phyloP scores from a whole-genome alignment of 2,797 vertebrate species.

The Lates japonicus region DNA sequence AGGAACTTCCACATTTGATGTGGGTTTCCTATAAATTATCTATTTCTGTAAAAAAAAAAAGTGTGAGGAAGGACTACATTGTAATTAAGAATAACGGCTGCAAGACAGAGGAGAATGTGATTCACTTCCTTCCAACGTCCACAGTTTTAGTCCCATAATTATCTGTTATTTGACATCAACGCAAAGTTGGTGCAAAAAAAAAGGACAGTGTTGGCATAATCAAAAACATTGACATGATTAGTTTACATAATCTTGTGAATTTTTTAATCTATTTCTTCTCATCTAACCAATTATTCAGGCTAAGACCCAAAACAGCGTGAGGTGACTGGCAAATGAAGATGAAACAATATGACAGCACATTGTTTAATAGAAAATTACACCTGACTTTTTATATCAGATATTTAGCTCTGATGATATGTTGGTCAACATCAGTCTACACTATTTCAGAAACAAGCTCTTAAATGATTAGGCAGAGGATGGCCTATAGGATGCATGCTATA shows the following conservation, averaged over 20 bases:
- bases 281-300: conserved; percentile 30
- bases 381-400: no score
- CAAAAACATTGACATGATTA: background rate
- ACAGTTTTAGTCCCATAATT: conserved; percentile 2
- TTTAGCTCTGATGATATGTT: conserved; percentile 6
- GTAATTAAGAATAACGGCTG: background rate
- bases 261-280: background rate
- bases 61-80: background rate
- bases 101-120: background rate
- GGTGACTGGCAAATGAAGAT: conserved; percentile 12
- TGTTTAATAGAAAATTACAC: conserved; percentile 1
- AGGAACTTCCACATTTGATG: conserved; percentile 1
- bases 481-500: conserved; percentile 29
- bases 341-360: conserved; percentile 1
- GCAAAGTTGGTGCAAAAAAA: background rate
- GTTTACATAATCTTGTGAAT: conserved; percentile 11
- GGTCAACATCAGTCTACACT: background rate
- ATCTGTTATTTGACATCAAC: background rate
- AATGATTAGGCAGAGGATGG: conserved; percentile 1
- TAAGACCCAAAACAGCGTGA: conserved; percentile 1
- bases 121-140: background rate
- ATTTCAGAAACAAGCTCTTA: conserved; percentile 13
- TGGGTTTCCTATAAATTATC: background rate
- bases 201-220: background rate
- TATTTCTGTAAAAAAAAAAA: background rate